Conservation (phyloP, 2,113 vertebrate genomes). For the Gymnorhina tibicen region DNA sequence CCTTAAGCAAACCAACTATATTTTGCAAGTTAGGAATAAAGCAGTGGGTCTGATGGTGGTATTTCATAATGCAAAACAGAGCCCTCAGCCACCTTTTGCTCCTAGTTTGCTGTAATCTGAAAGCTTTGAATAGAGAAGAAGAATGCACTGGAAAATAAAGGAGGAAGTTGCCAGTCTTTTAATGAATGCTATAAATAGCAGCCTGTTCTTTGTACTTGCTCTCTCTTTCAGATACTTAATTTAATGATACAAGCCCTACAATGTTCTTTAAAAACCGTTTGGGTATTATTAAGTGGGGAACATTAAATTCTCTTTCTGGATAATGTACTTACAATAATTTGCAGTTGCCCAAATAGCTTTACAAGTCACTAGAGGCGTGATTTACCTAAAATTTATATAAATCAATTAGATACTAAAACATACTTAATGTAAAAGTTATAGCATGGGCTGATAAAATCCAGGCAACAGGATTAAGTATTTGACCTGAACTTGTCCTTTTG, state of each 20-base stretch:
- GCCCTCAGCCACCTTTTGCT: not conserved
- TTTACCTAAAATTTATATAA: slow-evolving; percentile 33
- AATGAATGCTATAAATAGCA: not conserved
- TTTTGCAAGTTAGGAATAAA: not conserved
- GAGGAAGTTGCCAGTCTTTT: not conserved
- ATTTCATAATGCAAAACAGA: not conserved
- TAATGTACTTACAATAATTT: slow-evolving; percentile 5
- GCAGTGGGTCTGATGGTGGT: not conserved
- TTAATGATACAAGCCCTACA: not conserved
- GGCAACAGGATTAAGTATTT: slow-evolving; percentile 14
- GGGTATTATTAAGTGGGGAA: slow-evolving; percentile 25
- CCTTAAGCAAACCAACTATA: not conserved
- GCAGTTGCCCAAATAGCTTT: slow-evolving; percentile 31
- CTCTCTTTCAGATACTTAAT: not conserved
- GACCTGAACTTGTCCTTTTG: slow-evolving; percentile 39
- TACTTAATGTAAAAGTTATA: not conserved
- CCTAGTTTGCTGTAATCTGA: not conserved
- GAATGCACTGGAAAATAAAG: not conserved
- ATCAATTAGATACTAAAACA: slow-evolving; percentile 11
- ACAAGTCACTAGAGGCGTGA: not conserved
- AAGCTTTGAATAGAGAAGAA: not conserved
- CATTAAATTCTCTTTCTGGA: not conserved
- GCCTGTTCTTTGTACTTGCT: not conserved
- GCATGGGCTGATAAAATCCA: not conserved
- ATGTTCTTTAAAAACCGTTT: slow-evolving; percentile 39